A percentile compares a stretch with the other conserved stretches of the same genome.
phyloP scores from a whole-genome alignment of 1,140 invertebrate species.

The Nebria ingens region DNA sequence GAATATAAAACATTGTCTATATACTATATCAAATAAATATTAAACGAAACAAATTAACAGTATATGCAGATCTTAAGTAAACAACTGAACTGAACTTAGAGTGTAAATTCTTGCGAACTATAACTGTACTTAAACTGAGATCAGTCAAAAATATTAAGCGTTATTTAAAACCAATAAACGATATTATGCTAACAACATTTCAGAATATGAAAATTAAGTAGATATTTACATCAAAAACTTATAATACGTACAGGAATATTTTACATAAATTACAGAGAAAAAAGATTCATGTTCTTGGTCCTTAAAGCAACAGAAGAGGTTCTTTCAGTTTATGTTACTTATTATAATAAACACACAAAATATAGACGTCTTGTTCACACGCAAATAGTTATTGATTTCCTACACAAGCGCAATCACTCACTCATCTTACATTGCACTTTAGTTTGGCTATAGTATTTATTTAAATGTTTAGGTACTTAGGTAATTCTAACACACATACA shows the following conservation, averaged over 20 bases:
- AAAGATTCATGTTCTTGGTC: neutral
- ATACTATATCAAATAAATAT: conserved; percentile 9
- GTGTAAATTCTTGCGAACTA: neutral
- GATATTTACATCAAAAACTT: neutral
- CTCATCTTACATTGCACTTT: too few relatives aligned
- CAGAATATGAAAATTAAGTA: neutral
- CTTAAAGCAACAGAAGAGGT: too few relatives aligned
- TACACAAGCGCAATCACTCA: too few relatives aligned
- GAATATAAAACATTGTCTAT: conserved; percentile 7
- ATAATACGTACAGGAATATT: conserved; percentile 5
- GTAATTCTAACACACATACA: conserved; percentile 1
- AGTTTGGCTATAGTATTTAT: too few relatives aligned
- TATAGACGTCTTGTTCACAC: too few relatives aligned
- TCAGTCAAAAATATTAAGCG: conserved; percentile 5
- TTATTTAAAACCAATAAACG: neutral
- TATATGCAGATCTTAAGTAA: neutral
- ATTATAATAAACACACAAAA: too few relatives aligned
- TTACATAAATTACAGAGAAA: neutral
- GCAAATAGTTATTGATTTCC: too few relatives aligned
- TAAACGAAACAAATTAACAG: neutral
- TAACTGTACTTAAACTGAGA: neutral
- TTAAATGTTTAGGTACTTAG: too few relatives aligned
- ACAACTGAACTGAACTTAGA: neutral
- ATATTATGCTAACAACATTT: neutral
- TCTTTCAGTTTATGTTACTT: too few relatives aligned